Evolutionary conservation across 2,113 vertebrate genomes (phyloP).

Genomic region (Pseudorasbora parva): DNA sequence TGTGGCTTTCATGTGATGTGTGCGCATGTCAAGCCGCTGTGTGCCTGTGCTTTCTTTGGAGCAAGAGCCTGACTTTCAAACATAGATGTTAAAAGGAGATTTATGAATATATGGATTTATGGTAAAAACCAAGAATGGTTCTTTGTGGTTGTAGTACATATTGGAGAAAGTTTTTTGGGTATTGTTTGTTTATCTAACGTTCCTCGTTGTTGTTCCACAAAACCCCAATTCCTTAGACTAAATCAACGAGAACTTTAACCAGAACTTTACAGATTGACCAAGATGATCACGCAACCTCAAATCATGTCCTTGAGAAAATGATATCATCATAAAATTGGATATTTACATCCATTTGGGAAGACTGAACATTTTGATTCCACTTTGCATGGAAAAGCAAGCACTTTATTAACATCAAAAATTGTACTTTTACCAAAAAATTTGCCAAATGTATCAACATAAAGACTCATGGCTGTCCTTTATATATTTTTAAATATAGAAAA

Average conservation of each 20-base stretch:
- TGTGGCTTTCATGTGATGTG: conserved; percentile 74
- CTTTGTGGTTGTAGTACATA: conserved; percentile 53
- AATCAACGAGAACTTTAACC: conserved; percentile 58
- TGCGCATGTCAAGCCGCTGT: conserved; percentile 72
- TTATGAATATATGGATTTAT: conserved; percentile 66
- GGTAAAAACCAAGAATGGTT: conserved; percentile 64
- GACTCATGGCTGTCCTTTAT: too few relatives aligned
- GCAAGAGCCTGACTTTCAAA: conserved; percentile 67
- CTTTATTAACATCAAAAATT: conserved; percentile 36
- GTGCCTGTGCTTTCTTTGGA: conserved; percentile 79
- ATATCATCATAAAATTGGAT: conserved; percentile 58
- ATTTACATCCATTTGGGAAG: conserved; percentile 54
- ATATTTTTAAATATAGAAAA: too few relatives aligned
- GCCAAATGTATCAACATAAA: conserved; percentile 30
- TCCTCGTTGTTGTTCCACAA: conserved; percentile 46
- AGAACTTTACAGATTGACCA: conserved; percentile 56
- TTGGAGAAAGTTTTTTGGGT: conserved; percentile 57
- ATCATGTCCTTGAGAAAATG: conserved; percentile 64
- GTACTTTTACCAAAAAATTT: conserved; percentile 32
- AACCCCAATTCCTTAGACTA: conserved; percentile 39
- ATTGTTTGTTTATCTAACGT: conserved; percentile 63
- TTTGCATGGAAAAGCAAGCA: conserved; percentile 59
- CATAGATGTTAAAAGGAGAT: conserved; percentile 72
- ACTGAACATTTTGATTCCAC: conserved; percentile 39
- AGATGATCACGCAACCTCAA: conserved; percentile 62